Base-by-base conservation (phyloP, 2,797 vertebrate genomes). In the Tenualosa thibaudeaui region DNA sequence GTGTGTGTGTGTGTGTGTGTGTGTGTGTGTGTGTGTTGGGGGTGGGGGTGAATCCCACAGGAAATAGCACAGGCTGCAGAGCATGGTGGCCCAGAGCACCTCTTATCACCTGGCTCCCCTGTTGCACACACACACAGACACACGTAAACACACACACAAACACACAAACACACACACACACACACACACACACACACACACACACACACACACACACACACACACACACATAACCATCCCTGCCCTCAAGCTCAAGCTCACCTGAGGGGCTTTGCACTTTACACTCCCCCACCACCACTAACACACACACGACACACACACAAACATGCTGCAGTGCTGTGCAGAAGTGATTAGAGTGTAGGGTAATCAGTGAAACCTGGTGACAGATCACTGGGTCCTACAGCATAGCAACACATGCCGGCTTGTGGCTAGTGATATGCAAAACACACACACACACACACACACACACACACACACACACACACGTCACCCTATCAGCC, bases 1-100 rank as follows among this genome's bases (percentile, higher is more conserved):
- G 40, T 81, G 81, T 22, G 71, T 43, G 71, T 78, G 71, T 78
- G 71, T 31, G n/a, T 78, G 71, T 78, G 71, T 78, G 71, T 78
- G 71, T 78, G 71, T 78, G 17, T 60, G 17, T n/a, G 58, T 60
- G 58, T n/a, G 58, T 60, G 58, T n/a, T 62, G 22, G n/a, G 22
- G n/a, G 60, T n/a, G 22, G n/a, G 60, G n/a, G 31, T 17, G 68
- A 40, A 40, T 31, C 68, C 65, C 31, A 19, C 68, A 40, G 37
- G 68, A 40, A 40, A 75, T 40, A 19, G 68, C 0, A 40, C 31
- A 5, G 2, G 10, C 26, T 71, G 65, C 26, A 75, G 68, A 75
- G 68, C 68, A 75, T 75, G 31, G 31, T 37, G 31, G 26, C 26
- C 12, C 65, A 71, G 65, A 71, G 31, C 17, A 17, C 68, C 68